Evolutionary conservation across 2,888 invertebrate genomes (phyloP).

Genomic region (Fragum whitleyi): DNA sequence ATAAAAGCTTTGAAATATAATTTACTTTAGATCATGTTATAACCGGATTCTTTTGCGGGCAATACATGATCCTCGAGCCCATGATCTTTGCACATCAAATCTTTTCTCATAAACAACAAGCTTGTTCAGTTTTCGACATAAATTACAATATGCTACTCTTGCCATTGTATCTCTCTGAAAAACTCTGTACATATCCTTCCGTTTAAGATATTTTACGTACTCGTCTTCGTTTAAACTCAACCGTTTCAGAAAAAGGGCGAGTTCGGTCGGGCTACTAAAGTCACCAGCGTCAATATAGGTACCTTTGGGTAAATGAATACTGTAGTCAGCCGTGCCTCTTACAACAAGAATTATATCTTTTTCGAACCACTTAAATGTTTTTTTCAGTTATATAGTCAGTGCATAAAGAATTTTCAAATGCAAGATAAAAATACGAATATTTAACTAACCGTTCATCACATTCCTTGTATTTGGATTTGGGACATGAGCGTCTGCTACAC

Average conservation of each 20-base stretch:
- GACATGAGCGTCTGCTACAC: conserved; percentile 47
- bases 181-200: conserved; percentile 19
- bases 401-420: conserved; percentile 67
- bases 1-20: too few relatives aligned
- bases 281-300: conserved; percentile 58
- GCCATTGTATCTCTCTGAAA: neutral
- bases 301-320: conserved; percentile 41
- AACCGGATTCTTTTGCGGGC: too few relatives aligned
- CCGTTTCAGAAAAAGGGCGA: conserved; percentile 42
- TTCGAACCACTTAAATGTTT: conserved; percentile 56
- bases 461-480: conserved; percentile 31
- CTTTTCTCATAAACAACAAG: conserved; percentile 25
- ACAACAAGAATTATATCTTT: conserved; percentile 55
- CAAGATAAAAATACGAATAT: conserved; percentile 63
- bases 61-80: neutral
- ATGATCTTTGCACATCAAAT: conserved; percentile 13
- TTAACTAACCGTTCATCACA: conserved; percentile 33
- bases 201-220: conserved; percentile 36
- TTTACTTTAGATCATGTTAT: too few relatives aligned
- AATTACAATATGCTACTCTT: conserved; percentile 44
- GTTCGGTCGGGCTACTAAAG: conserved; percentile 39
- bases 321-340: conserved; percentile 50
- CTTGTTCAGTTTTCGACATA: conserved; percentile 49
- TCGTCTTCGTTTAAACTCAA: conserved; percentile 35
- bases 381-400: conserved; percentile 65